Evolutionary conservation across 2,113 vertebrate species (phyloP).

Genomic region (Rhagologus leucostigma): DNA sequence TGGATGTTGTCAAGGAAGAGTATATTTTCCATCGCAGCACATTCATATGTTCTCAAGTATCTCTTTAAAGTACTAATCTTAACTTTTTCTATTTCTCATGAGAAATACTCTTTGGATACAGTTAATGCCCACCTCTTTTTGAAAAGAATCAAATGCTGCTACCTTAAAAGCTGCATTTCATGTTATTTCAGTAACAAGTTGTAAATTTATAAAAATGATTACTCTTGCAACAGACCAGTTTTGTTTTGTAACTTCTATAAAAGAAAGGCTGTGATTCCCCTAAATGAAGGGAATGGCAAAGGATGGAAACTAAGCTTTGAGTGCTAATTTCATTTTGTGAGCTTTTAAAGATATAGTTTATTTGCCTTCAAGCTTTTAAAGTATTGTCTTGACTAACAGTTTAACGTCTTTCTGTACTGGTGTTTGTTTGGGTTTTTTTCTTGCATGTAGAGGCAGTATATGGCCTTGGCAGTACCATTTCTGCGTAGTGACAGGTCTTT

Average conservation of each 20-base stretch:
- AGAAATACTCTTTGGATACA: neutral
- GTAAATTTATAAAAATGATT: neutral
- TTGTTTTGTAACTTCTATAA: neutral
- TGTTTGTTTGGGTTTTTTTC: neutral
- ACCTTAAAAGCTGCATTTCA: neutral
- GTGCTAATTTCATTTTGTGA: neutral
- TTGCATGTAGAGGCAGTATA: neutral
- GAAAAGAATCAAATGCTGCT: conserved; percentile 42
- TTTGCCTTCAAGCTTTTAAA: neutral
- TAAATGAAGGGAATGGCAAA: neutral
- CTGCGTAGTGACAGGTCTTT: conserved; percentile 43
- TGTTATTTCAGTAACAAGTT: neutral
- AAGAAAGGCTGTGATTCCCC: neutral
- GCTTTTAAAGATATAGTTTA: neutral
- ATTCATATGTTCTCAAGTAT: neutral
- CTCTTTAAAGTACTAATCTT: neutral
- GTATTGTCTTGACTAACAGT: neutral
- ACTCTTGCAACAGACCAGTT: neutral
- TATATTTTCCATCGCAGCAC: neutral
- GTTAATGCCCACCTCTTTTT: neutral
- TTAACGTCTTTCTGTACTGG: neutral
- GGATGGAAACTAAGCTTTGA: neutral
- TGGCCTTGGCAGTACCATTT: conserved; percentile 24
- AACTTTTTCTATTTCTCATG: neutral
- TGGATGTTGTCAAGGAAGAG: neutral